phyloP scores from a whole-genome alignment of 2,797 vertebrate genomes.

The Novumbra hubbsi region DNA sequence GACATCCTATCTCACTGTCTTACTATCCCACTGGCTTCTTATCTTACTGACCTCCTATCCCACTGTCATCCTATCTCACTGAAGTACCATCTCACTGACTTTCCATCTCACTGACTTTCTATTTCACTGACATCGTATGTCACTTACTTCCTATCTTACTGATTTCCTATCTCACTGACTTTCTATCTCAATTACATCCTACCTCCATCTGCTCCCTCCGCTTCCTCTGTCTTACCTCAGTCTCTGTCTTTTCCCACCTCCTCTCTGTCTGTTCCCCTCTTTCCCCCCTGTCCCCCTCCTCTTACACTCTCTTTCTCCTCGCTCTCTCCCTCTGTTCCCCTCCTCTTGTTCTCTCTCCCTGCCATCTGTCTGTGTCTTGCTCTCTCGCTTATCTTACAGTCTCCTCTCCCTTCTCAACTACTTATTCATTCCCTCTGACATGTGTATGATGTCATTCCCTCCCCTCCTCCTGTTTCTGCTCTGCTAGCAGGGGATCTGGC shows the following conservation, averaged over 20 bases:
- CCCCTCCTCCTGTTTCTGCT: not conserved
- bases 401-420: not conserved
- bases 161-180: too few species aligned
- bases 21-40: not conserved
- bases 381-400: not conserved
- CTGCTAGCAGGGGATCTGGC: not conserved
- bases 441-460: not conserved
- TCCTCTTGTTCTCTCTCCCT: not conserved
- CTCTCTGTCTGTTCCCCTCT: not conserved
- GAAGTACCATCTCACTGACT: too few species aligned
- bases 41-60: not conserved
- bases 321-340: not conserved
- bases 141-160: too few species aligned
- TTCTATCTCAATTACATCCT: too few species aligned
- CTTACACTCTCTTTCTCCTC: not conserved
- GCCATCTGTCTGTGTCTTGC: not conserved
- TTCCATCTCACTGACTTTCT: not conserved
- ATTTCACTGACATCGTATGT: not conserved
- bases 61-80: not conserved
- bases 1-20: too few species aligned
- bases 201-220: too few species aligned
- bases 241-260: not conserved
- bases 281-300: not conserved
- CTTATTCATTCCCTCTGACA: conserved; percentile 12
- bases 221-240: not conserved